Evolutionary conservation across 2,113 vertebrate genomes (phyloP).

Genomic region (Clarias batrachus): DNA sequence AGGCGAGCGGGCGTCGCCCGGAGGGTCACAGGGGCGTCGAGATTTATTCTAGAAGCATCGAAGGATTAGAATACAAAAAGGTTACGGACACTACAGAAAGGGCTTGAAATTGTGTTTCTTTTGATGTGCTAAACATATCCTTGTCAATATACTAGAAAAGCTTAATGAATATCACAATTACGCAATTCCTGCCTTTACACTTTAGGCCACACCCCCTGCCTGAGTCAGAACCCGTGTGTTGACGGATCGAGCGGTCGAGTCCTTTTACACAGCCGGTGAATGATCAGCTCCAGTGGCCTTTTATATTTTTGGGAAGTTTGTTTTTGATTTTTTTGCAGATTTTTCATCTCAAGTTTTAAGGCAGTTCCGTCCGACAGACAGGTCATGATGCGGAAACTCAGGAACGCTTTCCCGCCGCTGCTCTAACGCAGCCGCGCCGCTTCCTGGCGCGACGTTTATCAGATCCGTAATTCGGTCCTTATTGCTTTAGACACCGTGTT

Average conservation of each 20-base stretch:
- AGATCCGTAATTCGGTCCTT: not conserved
- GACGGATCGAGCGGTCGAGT: too few species aligned
- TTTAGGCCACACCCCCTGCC: not conserved
- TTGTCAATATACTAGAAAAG: too few species aligned
- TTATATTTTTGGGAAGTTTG: not conserved
- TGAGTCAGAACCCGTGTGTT: not conserved
- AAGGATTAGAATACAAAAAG: too few species aligned
- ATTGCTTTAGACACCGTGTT: not conserved
- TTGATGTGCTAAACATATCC: too few species aligned
- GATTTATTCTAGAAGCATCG: not conserved
- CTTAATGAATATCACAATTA: not conserved
- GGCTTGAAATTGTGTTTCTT: not conserved
- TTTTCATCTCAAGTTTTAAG: slow-evolving; percentile 50
- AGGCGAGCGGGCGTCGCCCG: not conserved
- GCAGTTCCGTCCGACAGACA: slow-evolving; percentile 41
- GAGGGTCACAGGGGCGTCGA: slow-evolving; percentile 21
- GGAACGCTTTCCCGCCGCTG: not conserved
- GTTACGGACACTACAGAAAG: too few species aligned
- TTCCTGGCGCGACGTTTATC: not conserved
- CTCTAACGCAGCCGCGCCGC: not conserved
- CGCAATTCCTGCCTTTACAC: not conserved
- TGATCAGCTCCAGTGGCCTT: not conserved
- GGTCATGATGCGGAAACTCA: not conserved
- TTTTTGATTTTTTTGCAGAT: slow-evolving; percentile 1
- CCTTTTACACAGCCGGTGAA: too few species aligned